Conservation (phyloP, 2,113 vertebrate species). For the Thryonomys swinderianus region DNA sequence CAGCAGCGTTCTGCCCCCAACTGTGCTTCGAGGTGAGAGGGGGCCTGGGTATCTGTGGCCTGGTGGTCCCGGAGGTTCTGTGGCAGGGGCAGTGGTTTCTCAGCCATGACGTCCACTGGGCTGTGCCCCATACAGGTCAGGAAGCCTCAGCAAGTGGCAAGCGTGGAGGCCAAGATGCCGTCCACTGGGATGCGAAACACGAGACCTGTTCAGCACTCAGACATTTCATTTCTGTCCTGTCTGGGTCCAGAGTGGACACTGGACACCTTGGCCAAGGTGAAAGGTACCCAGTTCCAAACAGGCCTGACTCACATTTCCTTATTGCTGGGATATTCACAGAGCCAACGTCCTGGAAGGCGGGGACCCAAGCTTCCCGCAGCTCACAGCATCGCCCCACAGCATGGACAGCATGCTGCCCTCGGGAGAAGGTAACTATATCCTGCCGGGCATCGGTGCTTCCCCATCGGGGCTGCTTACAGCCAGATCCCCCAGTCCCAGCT, state of each 20-base stretch:
- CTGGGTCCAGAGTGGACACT: constrained; percentile 67
- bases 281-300: constrained; percentile 61
- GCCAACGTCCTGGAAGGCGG: constrained; percentile 91
- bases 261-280: constrained; percentile 69
- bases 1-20: neutral
- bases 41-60: neutral
- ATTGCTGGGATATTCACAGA: constrained; percentile 85
- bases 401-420: constrained; percentile 96
- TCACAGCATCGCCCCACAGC: constrained; percentile 94
- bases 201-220: constrained; percentile 19
- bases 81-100: too few species aligned
- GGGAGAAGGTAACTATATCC: constrained; percentile 88
- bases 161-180: neutral
- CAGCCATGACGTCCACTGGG: neutral
- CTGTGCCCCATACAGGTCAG: neutral
- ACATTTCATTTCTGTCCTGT: constrained; percentile 73
- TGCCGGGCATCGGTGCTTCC: neutral
- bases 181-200: neutral
- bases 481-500: too few species aligned
- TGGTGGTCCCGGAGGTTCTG: neutral
- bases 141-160: neutral
- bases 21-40: neutral
- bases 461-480: neutral
- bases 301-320: constrained; percentile 76
- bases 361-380: constrained; percentile 91